Percentiles rank a stretch among this genome's conserved stretches.
phyloP scores from a whole-genome alignment of 2,797 vertebrate genomes.

The Serranus cabrilla region DNA sequence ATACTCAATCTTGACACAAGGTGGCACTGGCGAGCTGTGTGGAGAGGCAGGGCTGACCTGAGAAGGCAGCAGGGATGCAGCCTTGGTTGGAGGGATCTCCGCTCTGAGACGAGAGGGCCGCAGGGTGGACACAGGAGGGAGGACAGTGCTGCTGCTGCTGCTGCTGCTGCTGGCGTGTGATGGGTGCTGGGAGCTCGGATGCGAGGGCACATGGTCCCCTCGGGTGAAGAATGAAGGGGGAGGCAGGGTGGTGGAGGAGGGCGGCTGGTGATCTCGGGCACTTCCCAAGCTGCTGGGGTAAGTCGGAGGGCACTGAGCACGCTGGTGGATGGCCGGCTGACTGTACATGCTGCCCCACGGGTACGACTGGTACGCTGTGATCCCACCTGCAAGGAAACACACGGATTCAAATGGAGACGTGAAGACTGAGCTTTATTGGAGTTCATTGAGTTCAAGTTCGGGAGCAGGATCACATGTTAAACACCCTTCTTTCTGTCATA shows the following conservation, averaged over 20 bases:
- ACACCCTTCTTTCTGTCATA: background rate
- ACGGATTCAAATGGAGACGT: constrained; percentile 16
- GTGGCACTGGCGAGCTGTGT: constrained; percentile 69
- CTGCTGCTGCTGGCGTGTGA: constrained; percentile 39
- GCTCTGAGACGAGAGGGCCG: constrained; percentile 54
- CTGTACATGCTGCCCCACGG: constrained; percentile 85
- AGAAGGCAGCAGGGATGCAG: constrained; percentile 41
- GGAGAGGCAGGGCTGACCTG: constrained; percentile 70
- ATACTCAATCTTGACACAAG: constrained; percentile 78
- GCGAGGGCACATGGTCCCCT: constrained; percentile 48
- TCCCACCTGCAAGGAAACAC: constrained; percentile 51
- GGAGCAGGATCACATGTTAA: constrained; percentile 1
- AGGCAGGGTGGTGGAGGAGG: constrained; percentile 56
- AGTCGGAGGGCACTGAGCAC: constrained; percentile 61
- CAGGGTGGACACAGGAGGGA: constrained; percentile 76
- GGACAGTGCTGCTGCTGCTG: constrained; percentile 25
- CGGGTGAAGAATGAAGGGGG: constrained; percentile 55
- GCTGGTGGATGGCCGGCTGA: constrained; percentile 76
- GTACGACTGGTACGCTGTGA: constrained; percentile 79
- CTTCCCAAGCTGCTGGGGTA: constrained; percentile 69
- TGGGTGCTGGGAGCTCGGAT: constrained; percentile 44
- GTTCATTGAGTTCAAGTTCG: background rate
- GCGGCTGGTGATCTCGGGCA: constrained; percentile 55
- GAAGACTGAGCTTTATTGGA: constrained; percentile 4
- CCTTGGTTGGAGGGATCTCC: constrained; percentile 56